A percentile compares a stretch with the other conserved stretches of the same genome.
Evolutionary conservation across 2,113 vertebrate genomes (phyloP).

Genomic region (Chinchilla lanigera): DNA sequence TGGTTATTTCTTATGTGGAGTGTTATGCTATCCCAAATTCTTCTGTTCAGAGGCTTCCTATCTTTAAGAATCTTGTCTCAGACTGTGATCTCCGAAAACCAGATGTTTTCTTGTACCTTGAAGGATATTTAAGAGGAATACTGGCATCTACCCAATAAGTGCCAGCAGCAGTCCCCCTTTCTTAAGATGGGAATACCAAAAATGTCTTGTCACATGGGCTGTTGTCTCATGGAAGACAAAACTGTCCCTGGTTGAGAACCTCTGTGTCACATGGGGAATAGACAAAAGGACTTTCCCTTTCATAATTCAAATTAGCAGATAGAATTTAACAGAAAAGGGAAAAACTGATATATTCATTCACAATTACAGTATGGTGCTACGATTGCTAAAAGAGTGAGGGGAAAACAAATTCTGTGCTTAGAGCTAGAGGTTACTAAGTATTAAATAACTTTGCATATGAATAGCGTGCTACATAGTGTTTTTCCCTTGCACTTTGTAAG

Average conservation of each 20-base stretch:
- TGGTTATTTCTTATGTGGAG: background rate
- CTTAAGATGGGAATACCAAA: background rate
- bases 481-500: background rate
- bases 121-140: background rate
- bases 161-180: background rate
- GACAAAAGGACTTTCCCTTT: background rate
- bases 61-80: background rate
- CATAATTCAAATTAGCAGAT: conserved; percentile 37
- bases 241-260: background rate
- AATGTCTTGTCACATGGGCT: background rate
- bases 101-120: background rate
- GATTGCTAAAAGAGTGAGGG: background rate
- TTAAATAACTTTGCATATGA: background rate
- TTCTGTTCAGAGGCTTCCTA: background rate
- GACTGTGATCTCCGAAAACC: background rate
- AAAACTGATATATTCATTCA: background rate
- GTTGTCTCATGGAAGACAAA: background rate
- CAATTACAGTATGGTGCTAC: background rate
- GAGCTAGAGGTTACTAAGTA: background rate
- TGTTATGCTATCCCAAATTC: background rate
- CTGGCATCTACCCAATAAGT: background rate
- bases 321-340: background rate
- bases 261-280: background rate
- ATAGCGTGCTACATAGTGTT: background rate
- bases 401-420: background rate